Base-by-base conservation (phyloP, 2,113 vertebrate genomes). In the Nipponia nippon region DNA sequence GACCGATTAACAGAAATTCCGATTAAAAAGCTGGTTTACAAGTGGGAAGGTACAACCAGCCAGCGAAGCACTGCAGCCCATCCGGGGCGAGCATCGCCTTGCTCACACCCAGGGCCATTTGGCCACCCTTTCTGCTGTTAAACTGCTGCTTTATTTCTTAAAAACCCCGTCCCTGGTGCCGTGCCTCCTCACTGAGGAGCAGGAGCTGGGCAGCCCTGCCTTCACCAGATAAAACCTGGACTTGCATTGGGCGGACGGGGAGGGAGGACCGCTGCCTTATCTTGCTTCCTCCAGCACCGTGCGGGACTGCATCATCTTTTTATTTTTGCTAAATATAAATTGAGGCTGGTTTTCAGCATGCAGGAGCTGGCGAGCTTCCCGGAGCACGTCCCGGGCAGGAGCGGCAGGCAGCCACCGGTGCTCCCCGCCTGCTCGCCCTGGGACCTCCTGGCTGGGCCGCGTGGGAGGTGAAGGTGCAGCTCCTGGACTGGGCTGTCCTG, bases 291-390 rank as follows among this genome's bases (percentile, higher is more conserved):
- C 80, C 89, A 92, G 83, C 58, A 59, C 62, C 11, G 0, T 7
- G 10, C 2, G 4, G 7, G 11, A 29, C 2, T 2, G 4, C 2
- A 0, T 6, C 30, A 3, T 10, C 21, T 59, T 14, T 42, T 16
- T 23, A 21, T 42, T 36, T 9, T 36, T 13, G 2, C 47, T 81
- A 63, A 90, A 59, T 69, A 90, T 53, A 67, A 70, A 77, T 6
- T 8, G 3, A 65, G 27, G 50, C 21, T 87, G 46, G 0, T 7
- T 70, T 83, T 61, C 15, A 82, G 34, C 26, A 7, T 14, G 30
- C 36, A 8, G 30, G 23, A 81, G 52, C 46, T 83, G 59, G 34
- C 0, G 0, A 76, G 27, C 13, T 78, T 30, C 49, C 83, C 13
- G 6, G 55, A 70, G 15, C 50, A 16, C 0, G 0, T 59, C 36